These are phyloP conservation scores for Phataginus tetradactyla DNA, from an alignment of 2,797 vertebrate species.

Conservation along the genomic window DNA sequence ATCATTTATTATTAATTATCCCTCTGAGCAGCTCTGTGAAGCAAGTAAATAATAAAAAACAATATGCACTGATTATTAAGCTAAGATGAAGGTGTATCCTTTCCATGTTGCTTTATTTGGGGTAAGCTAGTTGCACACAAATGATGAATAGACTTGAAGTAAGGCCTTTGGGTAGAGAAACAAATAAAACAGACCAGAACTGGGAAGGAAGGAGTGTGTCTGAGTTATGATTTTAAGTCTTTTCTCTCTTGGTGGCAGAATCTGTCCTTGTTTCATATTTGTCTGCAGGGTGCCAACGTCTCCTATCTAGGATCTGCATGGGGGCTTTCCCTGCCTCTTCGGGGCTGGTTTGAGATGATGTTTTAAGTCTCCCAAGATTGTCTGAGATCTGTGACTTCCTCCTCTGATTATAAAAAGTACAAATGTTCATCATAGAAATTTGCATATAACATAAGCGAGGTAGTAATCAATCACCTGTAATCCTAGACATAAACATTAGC, in stretches of 20 bases:
- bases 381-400: neutral
- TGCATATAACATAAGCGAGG: neutral
- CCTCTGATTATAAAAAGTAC: neutral
- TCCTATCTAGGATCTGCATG: neutral
- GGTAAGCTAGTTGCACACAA: neutral
- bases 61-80: constrained; percentile 15
- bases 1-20: constrained; percentile 45
- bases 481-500: neutral
- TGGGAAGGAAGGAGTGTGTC: neutral
- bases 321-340: neutral
- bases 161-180: neutral
- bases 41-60: constrained; percentile 66
- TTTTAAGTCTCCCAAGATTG: neutral
- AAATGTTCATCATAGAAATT: neutral
- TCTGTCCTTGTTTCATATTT: neutral
- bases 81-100: neutral
- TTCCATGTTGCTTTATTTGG: neutral
- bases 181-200: neutral
- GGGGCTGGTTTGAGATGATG: neutral
- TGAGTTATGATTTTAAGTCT: neutral
- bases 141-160: neutral
- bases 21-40: constrained; percentile 18
- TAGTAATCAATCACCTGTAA: neutral
- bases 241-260: neutral
- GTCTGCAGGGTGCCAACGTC: neutral